phyloP scores from a whole-genome alignment of 2,888 invertebrate genomes.

The Drosophila melanosoma region DNA sequence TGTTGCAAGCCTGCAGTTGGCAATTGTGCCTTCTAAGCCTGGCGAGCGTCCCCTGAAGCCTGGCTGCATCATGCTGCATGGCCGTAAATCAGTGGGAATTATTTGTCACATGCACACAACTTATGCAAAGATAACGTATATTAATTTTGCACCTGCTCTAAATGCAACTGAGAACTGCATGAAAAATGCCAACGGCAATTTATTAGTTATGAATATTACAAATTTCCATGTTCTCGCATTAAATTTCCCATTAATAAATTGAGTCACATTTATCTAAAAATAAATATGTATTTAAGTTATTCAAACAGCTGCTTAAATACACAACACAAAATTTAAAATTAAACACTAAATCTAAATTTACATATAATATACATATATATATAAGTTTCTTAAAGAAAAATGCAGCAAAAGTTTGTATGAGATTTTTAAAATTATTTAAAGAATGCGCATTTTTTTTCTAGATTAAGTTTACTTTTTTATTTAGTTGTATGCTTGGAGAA shows the following conservation, averaged over 20 bases:
- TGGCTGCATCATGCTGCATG: conserved; percentile 24
- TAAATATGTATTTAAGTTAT: conserved; percentile 48
- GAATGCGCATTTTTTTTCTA: neutral
- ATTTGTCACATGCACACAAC: conserved; percentile 73
- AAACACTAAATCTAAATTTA: neutral
- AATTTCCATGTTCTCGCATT: conserved; percentile 20
- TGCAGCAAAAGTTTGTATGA: neutral
- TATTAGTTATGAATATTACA: conserved; percentile 43
- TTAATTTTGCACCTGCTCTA: conserved; percentile 71
- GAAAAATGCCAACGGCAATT: conserved; percentile 53
- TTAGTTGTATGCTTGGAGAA: neutral
- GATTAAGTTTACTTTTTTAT: neutral
- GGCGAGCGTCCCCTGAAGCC: conserved; percentile 26
- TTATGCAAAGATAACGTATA: conserved; percentile 68
- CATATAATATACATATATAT: neutral
- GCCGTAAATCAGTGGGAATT: conserved; percentile 74
- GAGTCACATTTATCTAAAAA: conserved; percentile 50
- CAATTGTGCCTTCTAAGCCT: conserved; percentile 53
- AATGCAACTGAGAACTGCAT: conserved; percentile 56
- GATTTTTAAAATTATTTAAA: neutral
- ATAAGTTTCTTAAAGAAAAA: neutral
- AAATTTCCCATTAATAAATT: conserved; percentile 25
- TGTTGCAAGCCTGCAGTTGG: conserved; percentile 52
- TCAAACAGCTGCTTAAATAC: neutral
- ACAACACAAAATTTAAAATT: neutral